A percentile compares a stretch with the other conserved stretches of the same genome.
phyloP scores from a whole-genome alignment of 2,113 vertebrate species.

The Antechinus stuartii region DNA sequence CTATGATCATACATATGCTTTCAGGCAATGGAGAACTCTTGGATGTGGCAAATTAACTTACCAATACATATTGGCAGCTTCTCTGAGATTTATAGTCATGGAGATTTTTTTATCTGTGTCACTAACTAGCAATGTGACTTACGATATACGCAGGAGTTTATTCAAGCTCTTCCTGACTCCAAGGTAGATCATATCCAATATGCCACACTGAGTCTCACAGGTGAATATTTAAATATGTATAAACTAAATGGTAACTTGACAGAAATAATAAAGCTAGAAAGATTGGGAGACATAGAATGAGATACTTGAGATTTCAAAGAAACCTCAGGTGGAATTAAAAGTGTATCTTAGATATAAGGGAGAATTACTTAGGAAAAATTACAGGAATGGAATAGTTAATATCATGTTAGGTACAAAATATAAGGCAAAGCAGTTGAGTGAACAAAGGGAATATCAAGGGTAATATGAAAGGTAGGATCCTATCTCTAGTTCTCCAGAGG shows the following conservation, averaged over 20 bases:
- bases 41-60: not conserved
- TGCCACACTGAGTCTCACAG: not conserved
- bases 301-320: too few species aligned
- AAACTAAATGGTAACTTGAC: not conserved
- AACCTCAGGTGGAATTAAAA: too few species aligned
- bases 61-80: not conserved
- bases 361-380: too few species aligned
- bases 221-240: not conserved
- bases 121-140: not conserved
- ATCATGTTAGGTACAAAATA: too few species aligned
- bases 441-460: too few species aligned
- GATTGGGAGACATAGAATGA: too few species aligned
- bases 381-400: too few species aligned
- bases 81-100: not conserved
- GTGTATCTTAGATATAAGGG: too few species aligned
- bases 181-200: not conserved
- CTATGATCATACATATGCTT: not conserved
- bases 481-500: too few species aligned
- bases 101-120: not conserved
- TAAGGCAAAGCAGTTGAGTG: too few species aligned
- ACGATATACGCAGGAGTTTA: not conserved
- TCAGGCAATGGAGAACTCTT: not conserved
- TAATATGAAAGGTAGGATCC: too few species aligned
- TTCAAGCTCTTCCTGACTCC: not conserved
- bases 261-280: not conserved